Evolutionary conservation across 1,140 invertebrate genomes (phyloP), one percentile per base, ranked within the genome.

Genomic region (Eurytemora carolleeae): DNA sequence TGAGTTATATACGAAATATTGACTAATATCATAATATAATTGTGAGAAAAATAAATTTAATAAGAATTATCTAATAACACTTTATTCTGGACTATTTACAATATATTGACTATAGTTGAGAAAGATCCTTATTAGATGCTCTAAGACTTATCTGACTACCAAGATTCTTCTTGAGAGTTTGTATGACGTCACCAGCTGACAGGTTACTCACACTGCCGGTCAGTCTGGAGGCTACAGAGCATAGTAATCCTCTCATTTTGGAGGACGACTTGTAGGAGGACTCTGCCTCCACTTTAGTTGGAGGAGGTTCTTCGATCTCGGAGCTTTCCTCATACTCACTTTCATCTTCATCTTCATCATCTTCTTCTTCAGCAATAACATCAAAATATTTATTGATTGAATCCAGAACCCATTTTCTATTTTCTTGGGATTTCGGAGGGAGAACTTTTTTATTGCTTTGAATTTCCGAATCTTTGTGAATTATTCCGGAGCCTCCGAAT

Each of bases 321-420:
- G 7, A 7, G n/a, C n/a, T 44, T 12, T 44, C 31, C 7, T 25
- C 21, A 15, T n/a, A 20, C 53, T 55, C 16, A 55, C 20, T 55
- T 7, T 55, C 19, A 15, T 20, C 53, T 22, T 57, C 56, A 3
- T 15, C 15, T 18, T 57, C 56, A 20, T 57, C 56, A 7, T 57
- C 56, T 12, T 44, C n/a, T 25, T 57, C 56, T 23, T 57, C 56
- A 24, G 24, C 56, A 3, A 57, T 57, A 15, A 57, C 56, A 19
- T 57, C 56, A 22, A 57, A 57, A 25, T 24, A 57, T 57, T 57
- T 57, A 22, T 57, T 57, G 15, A 57, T 23, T 15, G 56, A 22
- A 23, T 57, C 56, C 18, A 57, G 7, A 57, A 57, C 56, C 56
- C 56, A 57, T 57, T 57, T 18, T 15, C 56, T 18, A 3, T 17